Conservation (phyloP, 2,888 invertebrate genomes). For the Coleophora flavipennella region DNA sequence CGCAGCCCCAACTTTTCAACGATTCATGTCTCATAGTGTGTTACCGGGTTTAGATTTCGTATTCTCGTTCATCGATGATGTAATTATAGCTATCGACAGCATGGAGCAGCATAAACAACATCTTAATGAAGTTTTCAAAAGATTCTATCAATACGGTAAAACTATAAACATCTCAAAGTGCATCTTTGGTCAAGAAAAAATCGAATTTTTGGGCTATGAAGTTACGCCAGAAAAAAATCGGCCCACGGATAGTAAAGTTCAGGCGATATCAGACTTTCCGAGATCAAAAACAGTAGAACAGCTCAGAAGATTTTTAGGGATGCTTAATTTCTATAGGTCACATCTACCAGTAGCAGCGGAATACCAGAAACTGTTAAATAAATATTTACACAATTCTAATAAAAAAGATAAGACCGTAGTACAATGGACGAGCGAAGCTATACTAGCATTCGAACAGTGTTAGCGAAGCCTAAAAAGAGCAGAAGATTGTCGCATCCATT, state of each 20-base stretch:
- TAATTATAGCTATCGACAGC: constrained; percentile 19
- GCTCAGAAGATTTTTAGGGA: constrained; percentile 9
- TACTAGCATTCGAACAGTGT: constrained; percentile 12
- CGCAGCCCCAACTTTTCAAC: constrained; percentile 27
- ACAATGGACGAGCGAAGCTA: constrained; percentile 13
- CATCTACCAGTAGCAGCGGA: constrained; percentile 3
- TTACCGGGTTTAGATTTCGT: constrained; percentile 17
- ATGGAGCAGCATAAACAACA: constrained; percentile 11
- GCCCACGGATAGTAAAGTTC: constrained; percentile 8
- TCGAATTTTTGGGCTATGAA: constrained; percentile 14
- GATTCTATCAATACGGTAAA: constrained; percentile 13
- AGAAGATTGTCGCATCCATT: constrained; percentile 9
- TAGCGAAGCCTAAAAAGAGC: constrained; percentile 10
- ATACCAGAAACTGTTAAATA: constrained; percentile 8
- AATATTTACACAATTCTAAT: constrained; percentile 11
- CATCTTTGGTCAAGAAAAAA: constrained; percentile 5
- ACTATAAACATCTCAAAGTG: constrained; percentile 14
- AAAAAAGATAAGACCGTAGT: constrained; percentile 17
- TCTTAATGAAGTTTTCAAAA: constrained; percentile 9
- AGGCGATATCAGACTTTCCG: constrained; percentile 11
- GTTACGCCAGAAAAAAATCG: constrained; percentile 8
- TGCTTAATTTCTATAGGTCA: constrained; percentile 10
- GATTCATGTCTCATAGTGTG: constrained; percentile 20
- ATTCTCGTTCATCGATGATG: constrained; percentile 25
- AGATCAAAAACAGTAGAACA: constrained; percentile 8